phyloP scores from a whole-genome alignment of 2,797 vertebrate genomes.

The Sebastes glaucus region DNA sequence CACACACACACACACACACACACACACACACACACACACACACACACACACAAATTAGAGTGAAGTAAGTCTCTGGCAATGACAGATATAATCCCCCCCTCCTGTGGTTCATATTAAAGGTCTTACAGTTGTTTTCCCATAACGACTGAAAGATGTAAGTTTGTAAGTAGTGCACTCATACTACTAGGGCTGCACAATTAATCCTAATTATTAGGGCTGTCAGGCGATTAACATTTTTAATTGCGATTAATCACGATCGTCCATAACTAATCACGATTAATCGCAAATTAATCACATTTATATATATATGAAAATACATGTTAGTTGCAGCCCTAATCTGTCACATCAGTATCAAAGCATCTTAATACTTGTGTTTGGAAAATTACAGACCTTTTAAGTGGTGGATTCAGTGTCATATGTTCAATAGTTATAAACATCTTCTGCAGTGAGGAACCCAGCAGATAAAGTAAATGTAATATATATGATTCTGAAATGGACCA shows the following conservation, averaged over 20 bases:
- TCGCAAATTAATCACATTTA: too few species aligned
- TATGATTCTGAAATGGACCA: too few species aligned
- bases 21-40: not conserved
- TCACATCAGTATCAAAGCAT: not conserved
- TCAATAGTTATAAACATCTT: too few species aligned
- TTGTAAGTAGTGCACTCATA: not conserved
- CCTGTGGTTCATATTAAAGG: conserved; percentile 4
- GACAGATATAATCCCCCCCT: conserved; percentile 43
- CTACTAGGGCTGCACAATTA: too few species aligned
- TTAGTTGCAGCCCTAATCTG: not conserved
- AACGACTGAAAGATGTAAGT: not conserved
- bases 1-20: not conserved
- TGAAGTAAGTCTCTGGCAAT: conserved; percentile 35
- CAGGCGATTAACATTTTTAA: too few species aligned
- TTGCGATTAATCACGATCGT: too few species aligned
- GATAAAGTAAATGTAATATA: too few species aligned
- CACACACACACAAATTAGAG: conserved; percentile 12
- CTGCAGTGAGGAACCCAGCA: too few species aligned
- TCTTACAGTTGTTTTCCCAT: not conserved
- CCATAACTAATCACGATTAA: too few species aligned
- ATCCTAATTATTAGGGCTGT: too few species aligned
- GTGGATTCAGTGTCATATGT: too few species aligned
- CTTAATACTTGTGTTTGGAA: not conserved
- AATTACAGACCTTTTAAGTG: too few species aligned
- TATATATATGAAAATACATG: not conserved